Evolutionary conservation across 2,888 invertebrate genomes (phyloP).

Genomic region (Apocheima hispidaria): DNA sequence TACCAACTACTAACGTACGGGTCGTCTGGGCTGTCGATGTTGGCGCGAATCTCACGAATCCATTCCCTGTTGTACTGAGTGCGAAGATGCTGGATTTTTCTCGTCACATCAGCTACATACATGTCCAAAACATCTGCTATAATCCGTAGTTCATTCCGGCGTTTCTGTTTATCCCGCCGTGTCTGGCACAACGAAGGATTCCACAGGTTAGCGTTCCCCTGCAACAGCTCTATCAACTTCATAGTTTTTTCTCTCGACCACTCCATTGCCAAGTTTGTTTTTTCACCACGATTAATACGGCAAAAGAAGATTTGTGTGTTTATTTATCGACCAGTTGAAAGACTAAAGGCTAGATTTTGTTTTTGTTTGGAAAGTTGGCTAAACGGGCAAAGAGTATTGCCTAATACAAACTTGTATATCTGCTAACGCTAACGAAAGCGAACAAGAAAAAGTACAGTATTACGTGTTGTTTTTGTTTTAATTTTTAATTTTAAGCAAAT

Average conservation of each 20-base stretch:
- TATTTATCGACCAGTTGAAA: constrained; percentile 63
- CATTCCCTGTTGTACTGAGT: constrained; percentile 88
- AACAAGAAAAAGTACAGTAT: no score
- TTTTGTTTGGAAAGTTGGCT: constrained; percentile 24
- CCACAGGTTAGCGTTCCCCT: constrained; percentile 76
- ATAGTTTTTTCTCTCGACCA: constrained; percentile 82
- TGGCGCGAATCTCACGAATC: constrained; percentile 81
- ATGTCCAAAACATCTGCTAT: constrained; percentile 73
- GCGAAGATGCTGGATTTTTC: constrained; percentile 87
- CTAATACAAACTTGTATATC: not conserved
- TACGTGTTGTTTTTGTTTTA: not conserved
- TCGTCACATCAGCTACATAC: constrained; percentile 81
- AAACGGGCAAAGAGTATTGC: constrained; percentile 35
- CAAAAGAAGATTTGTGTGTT: constrained; percentile 50
- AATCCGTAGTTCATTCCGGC: constrained; percentile 73
- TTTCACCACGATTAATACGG: constrained; percentile 36
- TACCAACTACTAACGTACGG: constrained; percentile 84
- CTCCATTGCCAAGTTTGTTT: constrained; percentile 67
- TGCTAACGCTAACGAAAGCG: not conserved
- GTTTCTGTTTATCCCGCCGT: constrained; percentile 77
- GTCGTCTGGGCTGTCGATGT: constrained; percentile 81
- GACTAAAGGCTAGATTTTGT: constrained; percentile 47
- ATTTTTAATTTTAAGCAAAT: no score
- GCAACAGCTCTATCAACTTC: constrained; percentile 77
- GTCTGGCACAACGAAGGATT: constrained; percentile 77